These are phyloP conservation scores for Bathynomus jamesi DNA, from an alignment of 1,140 invertebrate genomes.

Conservation along the genomic window DNA sequence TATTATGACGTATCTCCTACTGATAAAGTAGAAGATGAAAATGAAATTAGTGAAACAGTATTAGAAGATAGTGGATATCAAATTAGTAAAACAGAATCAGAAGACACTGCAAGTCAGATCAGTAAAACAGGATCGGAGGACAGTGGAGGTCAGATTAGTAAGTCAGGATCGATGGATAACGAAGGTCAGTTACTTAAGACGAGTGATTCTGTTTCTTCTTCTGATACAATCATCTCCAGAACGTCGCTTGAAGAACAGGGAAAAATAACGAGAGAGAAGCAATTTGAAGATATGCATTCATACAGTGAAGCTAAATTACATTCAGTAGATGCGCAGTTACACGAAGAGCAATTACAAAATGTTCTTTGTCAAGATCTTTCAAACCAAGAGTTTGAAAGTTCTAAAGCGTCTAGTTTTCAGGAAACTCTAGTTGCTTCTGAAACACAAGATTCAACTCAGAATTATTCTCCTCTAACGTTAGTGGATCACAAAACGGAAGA, in stretches of 20 bases:
- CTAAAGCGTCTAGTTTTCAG: no score
- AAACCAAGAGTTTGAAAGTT: no score
- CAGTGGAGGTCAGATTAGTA: background rate
- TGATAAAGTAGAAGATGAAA: background rate
- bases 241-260: constrained; percentile 24
- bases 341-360: no score
- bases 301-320: no score
- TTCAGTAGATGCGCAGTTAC: no score
- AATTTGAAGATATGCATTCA: no score
- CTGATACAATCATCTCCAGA: constrained; percentile 30
- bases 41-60: background rate
- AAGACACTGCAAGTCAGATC: background rate
- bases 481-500: no score
- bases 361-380: no score
- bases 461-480: no score
- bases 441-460: no score
- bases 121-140: background rate
- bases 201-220: constrained; percentile 31
- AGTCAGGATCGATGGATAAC: constrained; percentile 10
- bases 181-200: constrained; percentile 17
- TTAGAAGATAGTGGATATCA: background rate
- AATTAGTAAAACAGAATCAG: background rate
- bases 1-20: no score
- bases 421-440: no score
- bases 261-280: background rate